Evolutionary conservation across 2,113 vertebrate genomes (phyloP), one percentile per base, ranked within the genome.

Genomic region (Ammodramus savannarum): DNA sequence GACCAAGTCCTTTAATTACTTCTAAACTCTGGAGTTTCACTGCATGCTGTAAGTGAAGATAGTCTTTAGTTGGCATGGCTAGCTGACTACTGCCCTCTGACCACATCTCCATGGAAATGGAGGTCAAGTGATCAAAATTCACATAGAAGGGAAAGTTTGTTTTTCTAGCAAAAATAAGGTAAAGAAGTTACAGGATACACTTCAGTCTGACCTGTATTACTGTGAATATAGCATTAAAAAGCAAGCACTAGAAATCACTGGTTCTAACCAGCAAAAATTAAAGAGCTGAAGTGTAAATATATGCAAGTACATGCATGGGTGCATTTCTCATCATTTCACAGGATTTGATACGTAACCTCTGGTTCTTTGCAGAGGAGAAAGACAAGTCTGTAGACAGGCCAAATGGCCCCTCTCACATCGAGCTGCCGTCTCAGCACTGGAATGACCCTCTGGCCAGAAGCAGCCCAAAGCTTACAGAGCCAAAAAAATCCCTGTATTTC

Each of bases 61-160:
- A 79, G 59, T 58, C 67, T 85, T 82, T 22, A 17, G 69, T 10
- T 4, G 17, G 17, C 0, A 0, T 80, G 78, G 75, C 54, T 52
- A 66, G 52, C 44, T 83, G 51, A 93, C 77, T 73, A 36, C 21
- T 80, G 55, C 41, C 39, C 67, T 92, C 83, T 85, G 79, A 94
- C 68, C 69, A n/a, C n/a, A 94, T 86, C 87, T 84, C 86, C 90
- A 87, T 68, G 81, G 86, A 93, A 92, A 92, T 71, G 39, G 71
- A 93, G 76, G 68, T 83, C 79, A 96, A 91, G 36, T 29, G 41
- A 92, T 74, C 78, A 80, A 92, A 93, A 76, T 62, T 88, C 67
- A 76, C 18, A 88, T 18, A 71, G 27, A 25, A 96, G 25, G 15
- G 41, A 65, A 93, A 80, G 86, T 91, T 89, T 91, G 44, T 68